A percentile compares a stretch with the other conserved stretches of the same genome.
Conservation (phyloP, 2,888 invertebrate species). For the Eumacrocentrus americanus region DNA sequence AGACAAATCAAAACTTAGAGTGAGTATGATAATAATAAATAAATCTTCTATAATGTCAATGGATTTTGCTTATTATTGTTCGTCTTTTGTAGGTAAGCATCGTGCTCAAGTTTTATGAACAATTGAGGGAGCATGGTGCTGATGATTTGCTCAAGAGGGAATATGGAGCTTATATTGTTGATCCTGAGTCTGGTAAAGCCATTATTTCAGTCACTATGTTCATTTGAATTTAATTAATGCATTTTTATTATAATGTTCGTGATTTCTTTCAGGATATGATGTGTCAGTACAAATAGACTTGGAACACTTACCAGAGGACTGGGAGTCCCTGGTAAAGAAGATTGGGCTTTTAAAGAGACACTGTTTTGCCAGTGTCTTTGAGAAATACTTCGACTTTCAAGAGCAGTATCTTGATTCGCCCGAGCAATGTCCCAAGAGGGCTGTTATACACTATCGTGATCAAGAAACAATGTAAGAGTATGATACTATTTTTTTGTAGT, state of each 20-base stretch:
- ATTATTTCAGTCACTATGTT: background rate
- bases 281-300: slow-evolving; percentile 92
- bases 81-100: slow-evolving; percentile 83
- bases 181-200: slow-evolving; percentile 82
- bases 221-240: background rate
- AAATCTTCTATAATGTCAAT: background rate
- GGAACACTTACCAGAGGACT: slow-evolving; percentile 89
- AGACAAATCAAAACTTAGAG: slow-evolving; percentile 97
- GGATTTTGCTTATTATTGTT: background rate
- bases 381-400: slow-evolving; percentile 98
- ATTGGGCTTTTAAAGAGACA: slow-evolving; percentile 95
- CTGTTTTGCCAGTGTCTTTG: slow-evolving; percentile 99
- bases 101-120: slow-evolving; percentile 97
- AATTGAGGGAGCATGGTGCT: slow-evolving; percentile 97
- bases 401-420: slow-evolving; percentile 97
- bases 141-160: slow-evolving; percentile 94
- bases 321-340: slow-evolving; percentile 88
- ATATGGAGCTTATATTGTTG: slow-evolving; percentile 83
- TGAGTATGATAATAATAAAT: slow-evolving; percentile 63
- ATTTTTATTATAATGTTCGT: background rate
- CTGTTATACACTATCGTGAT: slow-evolving; percentile 97
- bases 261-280: slow-evolving; percentile 79
- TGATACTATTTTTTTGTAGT: slow-evolving; percentile 37
- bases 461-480: slow-evolving; percentile 93
- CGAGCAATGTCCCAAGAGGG: slow-evolving; percentile 89